Percentiles rank a stretch among this genome's conserved stretches.
phyloP scores from a whole-genome alignment of 2,113 vertebrate genomes.

The Syrmaticus mikado region DNA sequence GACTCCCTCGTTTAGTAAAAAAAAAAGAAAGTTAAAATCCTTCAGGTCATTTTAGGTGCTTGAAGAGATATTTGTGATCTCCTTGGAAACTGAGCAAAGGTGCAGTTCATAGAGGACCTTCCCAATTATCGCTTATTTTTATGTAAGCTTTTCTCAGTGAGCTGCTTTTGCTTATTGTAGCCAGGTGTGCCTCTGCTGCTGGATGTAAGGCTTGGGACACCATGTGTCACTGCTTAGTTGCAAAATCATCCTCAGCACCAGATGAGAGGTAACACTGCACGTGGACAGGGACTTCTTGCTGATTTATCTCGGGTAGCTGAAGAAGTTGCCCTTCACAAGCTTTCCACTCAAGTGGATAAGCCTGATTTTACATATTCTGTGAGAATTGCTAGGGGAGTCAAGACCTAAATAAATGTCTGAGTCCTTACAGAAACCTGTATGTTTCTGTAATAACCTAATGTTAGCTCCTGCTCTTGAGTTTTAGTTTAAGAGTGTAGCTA shows the following conservation, averaged over 20 bases:
- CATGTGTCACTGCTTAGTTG: fast-evolving
- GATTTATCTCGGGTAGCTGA: not conserved
- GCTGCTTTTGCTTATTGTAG: not conserved
- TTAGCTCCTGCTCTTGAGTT: not conserved
- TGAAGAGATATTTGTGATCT: not conserved
- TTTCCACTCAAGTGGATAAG: not conserved
- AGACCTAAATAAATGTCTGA: not conserved
- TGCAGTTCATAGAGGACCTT: not conserved
- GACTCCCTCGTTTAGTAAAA: slow-evolving; percentile 47
- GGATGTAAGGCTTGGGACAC: not conserved
- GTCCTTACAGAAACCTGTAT: not conserved
- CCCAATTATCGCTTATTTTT: not conserved
- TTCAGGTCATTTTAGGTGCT: not conserved
- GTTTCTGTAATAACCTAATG: too few species aligned
- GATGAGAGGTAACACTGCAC: not conserved
- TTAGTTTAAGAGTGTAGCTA: not conserved
- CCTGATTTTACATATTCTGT: not conserved
- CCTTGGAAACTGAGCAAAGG: slow-evolving; percentile 3
- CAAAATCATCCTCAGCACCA: not conserved
- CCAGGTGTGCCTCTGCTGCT: not conserved
- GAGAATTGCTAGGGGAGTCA: not conserved
- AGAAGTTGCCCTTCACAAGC: not conserved
- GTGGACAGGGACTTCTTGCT: not conserved
- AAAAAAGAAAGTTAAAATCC: not conserved
- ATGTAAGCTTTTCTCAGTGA: not conserved